Base-by-base conservation (phyloP, 2,113 vertebrate species). In the Lichenostomus cassidix region DNA sequence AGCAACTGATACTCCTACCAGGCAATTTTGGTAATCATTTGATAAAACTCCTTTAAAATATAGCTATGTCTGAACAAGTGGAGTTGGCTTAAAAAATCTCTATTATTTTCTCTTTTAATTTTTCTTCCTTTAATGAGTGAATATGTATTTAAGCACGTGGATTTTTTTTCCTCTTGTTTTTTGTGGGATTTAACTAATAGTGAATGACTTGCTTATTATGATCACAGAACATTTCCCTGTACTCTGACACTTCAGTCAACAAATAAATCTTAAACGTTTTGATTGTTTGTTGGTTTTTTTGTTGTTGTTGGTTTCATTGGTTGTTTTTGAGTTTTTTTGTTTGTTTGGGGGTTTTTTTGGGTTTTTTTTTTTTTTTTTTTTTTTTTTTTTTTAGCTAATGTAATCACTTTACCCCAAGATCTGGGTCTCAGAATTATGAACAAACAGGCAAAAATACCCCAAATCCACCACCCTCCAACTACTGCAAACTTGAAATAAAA, bases 401-500 rank as follows among this genome's bases (percentile, higher is more conserved):
- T 11, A 81, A 74, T 65, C 27, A 58, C 3, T 59, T 70, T 70
- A 59, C 12, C 39, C 18, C 35, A 68, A 55, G 19, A 10, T 2
- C 6, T 58, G 7, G 10, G 12, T 44, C 12, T 56, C 37, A 41
- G 7, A 65, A 46, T 77, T 59, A 29, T 8, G 56, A 71, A 41
- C 3, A 52, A 59, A 41, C 1, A 27, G 46, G 10, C 5, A 6
- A 28, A 37, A 46, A 35, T 15, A 15, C 0, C 4, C 8, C 13
- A 31, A 64, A 41, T 2, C 0, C 12, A n/a, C 2, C 7, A 16
- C 7, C 9, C 12, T 58, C 7, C 21, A 63, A 49, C 6, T 29
- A 50, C 10, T 58, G 9, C 12, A 80, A 67, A 33, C 16, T 55
- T 53, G 31, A 56, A 60, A 83, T 55, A 62, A 80, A 86, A 76